Percentiles rank a stretch among this genome's conserved stretches.
phyloP scores from a whole-genome alignment of 2,888 invertebrate genomes.

The Erpobdella octoculata region DNA sequence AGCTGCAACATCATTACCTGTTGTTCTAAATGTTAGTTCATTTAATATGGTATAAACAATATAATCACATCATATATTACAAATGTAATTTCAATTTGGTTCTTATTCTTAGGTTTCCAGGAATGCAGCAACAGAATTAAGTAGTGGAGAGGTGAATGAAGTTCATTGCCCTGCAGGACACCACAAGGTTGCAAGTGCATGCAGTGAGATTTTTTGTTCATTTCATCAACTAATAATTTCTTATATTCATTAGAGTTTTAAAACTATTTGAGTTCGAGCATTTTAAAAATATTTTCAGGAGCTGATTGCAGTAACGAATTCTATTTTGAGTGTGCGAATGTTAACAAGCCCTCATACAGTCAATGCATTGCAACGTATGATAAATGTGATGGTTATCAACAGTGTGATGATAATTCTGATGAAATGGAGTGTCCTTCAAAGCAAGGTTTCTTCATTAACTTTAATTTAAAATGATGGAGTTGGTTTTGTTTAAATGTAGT shows the following conservation, averaged over 20 bases:
- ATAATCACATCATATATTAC: neutral
- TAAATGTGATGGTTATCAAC: conserved; percentile 9
- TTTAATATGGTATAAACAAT: neutral
- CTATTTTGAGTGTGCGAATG: conserved; percentile 12
- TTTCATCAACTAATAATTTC: neutral
- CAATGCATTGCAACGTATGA: conserved; percentile 12
- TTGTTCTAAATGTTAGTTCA: neutral
- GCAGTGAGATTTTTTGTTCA: neutral
- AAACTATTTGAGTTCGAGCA: no score
- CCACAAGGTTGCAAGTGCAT: neutral
- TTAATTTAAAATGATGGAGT: no score
- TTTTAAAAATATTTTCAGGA: no score
- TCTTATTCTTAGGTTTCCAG: neutral
- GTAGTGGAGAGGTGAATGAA: neutral
- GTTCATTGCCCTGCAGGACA: neutral
- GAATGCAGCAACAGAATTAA: neutral
- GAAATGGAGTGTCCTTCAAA: neutral
- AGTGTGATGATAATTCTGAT: conserved; percentile 12
- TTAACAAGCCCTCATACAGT: neutral
- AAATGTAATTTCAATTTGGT: neutral
- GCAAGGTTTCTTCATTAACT: no score
- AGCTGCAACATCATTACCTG: no score
- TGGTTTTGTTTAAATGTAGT: no score
- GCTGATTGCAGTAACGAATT: neutral
- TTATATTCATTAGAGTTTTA: no score